Evolutionary conservation across 2,113 vertebrate genomes (phyloP), one percentile per base, ranked within the genome.

Genomic region (Saccopteryx leptura): DNA sequence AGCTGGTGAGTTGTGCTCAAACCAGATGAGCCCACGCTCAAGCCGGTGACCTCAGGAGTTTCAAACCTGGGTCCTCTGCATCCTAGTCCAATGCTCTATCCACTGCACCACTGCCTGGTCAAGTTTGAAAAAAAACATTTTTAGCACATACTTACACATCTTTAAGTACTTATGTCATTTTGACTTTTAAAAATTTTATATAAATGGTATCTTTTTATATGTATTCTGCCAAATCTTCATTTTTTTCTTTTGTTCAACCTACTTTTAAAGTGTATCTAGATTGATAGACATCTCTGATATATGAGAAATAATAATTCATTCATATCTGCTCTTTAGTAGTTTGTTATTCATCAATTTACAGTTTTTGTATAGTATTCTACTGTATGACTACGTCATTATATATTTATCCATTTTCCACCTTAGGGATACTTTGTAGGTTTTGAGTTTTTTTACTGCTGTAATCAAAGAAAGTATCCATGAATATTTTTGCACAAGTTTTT

Each of bases 211-310:
- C 52, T 50, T 69, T 13, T 18, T 66, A 28, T 74, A 50, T 50
- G 18, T 54, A 21, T 72, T 24, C 80, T 83, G 18, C 26, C 72
- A 72, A 15, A 88, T 19, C 39, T 74, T 89, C 5, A 48, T 12
- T 54, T 69, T 92, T 76, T 48, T 85, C 23, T 91, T 88, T 94
- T 91, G 17, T 48, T 91, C 31, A 71, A 39, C 6, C 9, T 91
- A 8, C 31, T 76, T 95, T 88, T 74, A 61, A 80, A 74, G 56
- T 46, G 17, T 60, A 84, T 79, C 26, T 24, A 61, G 39, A 63
- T 72, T 46, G 48, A 61, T 7, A 52, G 6, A 78, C 0, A 4
- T 75, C 31, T 96, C 26, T 58, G 33, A 61, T 63, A 63, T 7
- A 48, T 46, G 23, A 61, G 26, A 82, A 82, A 82, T 82, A n/a